These are phyloP conservation scores for Nemoura dubitans DNA, from an alignment of 2,888 invertebrate genomes.

Conservation along the genomic window DNA sequence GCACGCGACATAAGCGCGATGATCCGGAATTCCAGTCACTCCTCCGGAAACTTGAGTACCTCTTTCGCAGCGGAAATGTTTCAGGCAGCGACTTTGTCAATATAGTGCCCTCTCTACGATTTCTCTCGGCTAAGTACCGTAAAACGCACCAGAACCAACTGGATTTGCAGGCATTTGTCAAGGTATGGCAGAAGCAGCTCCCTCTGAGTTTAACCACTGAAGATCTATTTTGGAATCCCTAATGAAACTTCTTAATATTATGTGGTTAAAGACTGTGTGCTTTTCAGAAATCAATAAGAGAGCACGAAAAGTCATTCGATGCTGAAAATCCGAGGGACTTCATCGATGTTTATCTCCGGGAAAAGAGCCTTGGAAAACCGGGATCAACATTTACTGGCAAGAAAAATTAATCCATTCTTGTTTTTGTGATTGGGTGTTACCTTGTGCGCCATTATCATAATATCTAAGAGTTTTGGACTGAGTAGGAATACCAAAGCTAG, in stretches of 20 bases:
- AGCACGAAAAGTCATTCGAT: conserved; percentile 49
- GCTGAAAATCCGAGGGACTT: conserved; percentile 51
- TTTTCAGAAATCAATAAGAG: conserved; percentile 48
- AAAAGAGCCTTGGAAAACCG: conserved; percentile 46
- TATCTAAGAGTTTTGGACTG: too few relatives aligned
- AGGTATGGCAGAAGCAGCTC: neutral
- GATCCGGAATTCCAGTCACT: conserved; percentile 49
- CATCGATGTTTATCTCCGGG: conserved; percentile 52
- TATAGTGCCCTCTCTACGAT: neutral
- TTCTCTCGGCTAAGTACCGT: neutral
- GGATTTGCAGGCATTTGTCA: conserved; percentile 29
- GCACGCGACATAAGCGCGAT: conserved; percentile 47
- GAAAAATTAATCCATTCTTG: neutral
- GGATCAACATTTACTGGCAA: conserved; percentile 45
- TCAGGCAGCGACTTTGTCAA: neutral
- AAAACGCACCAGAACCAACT: neutral
- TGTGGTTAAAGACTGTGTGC: neutral
- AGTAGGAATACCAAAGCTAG: too few relatives aligned
- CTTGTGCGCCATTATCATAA: too few relatives aligned
- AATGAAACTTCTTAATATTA: neutral
- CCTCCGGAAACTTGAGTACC: conserved; percentile 35
- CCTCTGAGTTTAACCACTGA: too few relatives aligned
- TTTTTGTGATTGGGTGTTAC: neutral
- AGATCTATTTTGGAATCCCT: too few relatives aligned
- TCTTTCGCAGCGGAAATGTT: conserved; percentile 19